Evolutionary conservation across 2,113 vertebrate species (phyloP).

Genomic region (Psittacus erithacus): DNA sequence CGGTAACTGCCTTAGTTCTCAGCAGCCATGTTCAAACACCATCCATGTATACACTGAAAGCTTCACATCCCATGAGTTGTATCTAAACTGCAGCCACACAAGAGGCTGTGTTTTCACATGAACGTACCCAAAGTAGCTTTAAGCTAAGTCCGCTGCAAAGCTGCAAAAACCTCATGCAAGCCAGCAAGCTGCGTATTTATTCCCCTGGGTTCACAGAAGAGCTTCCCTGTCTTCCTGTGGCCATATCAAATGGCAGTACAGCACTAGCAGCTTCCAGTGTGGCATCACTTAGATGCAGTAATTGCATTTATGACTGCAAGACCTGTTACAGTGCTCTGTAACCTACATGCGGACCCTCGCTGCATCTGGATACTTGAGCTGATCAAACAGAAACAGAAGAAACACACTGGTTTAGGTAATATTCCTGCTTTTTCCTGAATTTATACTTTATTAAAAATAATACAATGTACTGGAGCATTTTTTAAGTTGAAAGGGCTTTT

Average conservation of each 20-base stretch:
- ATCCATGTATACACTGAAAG: rapidly evolving
- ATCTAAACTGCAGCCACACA: neutral
- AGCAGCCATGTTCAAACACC: neutral
- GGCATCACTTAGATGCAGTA: neutral
- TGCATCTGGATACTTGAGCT: neutral
- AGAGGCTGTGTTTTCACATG: neutral
- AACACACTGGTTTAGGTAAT: neutral
- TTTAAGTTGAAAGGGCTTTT: rapidly evolving
- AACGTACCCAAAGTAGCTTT: neutral
- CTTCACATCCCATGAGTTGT: neutral
- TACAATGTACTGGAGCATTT: neutral
- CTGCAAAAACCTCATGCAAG: neutral
- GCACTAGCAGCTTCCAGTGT: neutral
- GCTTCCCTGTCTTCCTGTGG: too few species aligned
- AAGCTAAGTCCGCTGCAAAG: neutral
- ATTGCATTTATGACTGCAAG: rapidly evolving
- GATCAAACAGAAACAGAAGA: neutral
- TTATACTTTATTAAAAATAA: neutral
- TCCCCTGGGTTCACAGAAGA: neutral
- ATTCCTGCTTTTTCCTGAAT: neutral
- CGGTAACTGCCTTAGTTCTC: neutral
- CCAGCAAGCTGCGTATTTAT: neutral
- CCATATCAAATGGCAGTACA: rapidly evolving
- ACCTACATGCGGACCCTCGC: neutral
- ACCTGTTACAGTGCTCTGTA: neutral